phyloP scores from a whole-genome alignment of 2,888 invertebrate species.

The Dryobotodes eremita region DNA sequence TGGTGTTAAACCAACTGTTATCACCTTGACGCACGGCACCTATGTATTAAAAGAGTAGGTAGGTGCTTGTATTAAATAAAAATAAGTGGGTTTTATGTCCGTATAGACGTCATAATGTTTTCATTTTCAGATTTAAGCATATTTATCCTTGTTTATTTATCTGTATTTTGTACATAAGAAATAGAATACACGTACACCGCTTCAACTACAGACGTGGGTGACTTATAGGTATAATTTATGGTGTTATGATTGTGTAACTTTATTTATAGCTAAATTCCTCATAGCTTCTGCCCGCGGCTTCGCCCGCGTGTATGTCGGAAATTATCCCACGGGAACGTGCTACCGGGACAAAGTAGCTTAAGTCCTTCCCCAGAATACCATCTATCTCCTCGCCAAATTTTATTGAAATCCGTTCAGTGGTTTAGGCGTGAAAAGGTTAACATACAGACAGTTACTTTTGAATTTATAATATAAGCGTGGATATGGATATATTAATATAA shows the following conservation, averaged over 20 bases:
- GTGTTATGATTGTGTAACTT: background rate
- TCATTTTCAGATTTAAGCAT: background rate
- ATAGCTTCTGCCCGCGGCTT: no score
- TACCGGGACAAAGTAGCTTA: no score
- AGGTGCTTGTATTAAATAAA: background rate
- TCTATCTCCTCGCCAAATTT: no score
- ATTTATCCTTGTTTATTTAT: slow-evolving; percentile 8
- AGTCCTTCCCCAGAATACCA: no score
- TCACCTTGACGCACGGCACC: background rate
- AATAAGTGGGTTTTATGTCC: background rate
- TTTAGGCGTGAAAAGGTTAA: no score
- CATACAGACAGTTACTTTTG: no score
- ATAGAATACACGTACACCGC: background rate
- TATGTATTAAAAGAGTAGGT: background rate
- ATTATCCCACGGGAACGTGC: no score
- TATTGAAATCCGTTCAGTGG: no score
- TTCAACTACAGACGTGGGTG: background rate
- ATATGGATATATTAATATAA: no score
- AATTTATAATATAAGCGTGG: no score
- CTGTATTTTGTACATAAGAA: background rate
- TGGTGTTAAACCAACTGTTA: background rate
- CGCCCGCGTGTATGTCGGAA: no score
- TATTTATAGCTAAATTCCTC: background rate
- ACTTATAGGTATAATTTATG: background rate
- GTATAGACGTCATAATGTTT: background rate